phyloP scores from a whole-genome alignment of 2,888 invertebrate genomes.

The Tenthredo distinguenda region DNA sequence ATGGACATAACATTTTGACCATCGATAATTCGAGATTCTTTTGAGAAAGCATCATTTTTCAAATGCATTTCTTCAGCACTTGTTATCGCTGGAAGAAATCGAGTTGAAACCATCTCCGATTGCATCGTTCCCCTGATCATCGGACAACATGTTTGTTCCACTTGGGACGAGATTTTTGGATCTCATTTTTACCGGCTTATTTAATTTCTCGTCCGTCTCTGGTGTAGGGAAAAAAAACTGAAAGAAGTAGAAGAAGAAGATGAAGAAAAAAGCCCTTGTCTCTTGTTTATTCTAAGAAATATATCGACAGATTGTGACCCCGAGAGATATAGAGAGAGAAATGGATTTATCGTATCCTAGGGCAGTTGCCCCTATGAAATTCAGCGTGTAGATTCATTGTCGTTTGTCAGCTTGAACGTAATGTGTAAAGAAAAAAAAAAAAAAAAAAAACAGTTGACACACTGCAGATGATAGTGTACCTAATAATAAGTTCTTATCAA shows the following conservation, averaged over 20 bases:
- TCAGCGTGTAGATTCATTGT: not conserved
- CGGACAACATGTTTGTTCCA: not conserved
- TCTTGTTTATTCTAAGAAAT: constrained; percentile 9
- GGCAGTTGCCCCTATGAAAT: constrained; percentile 8
- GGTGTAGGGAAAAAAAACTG: not conserved
- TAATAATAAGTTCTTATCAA: constrained; percentile 4
- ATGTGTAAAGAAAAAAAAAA: not conserved
- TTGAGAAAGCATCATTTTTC: not conserved
- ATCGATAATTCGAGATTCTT: not conserved
- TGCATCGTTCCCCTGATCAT: not conserved
- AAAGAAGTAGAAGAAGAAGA: not conserved
- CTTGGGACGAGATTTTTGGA: not conserved
- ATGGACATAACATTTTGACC: too few relatives aligned
- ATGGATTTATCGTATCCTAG: constrained; percentile 16
- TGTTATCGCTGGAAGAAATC: too few relatives aligned
- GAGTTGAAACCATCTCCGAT: not conserved
- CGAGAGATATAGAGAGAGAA: not conserved
- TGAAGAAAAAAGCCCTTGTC: not conserved
- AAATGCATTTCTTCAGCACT: not conserved
- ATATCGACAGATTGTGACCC: not conserved
- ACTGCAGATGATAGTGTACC: not conserved
- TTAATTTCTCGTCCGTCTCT: not conserved
- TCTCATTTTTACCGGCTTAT: not conserved
- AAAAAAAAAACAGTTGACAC: not conserved
- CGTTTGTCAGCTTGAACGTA: not conserved